phyloP scores from a whole-genome alignment of 2,888 invertebrate genomes.

The Pollenia labialis region DNA sequence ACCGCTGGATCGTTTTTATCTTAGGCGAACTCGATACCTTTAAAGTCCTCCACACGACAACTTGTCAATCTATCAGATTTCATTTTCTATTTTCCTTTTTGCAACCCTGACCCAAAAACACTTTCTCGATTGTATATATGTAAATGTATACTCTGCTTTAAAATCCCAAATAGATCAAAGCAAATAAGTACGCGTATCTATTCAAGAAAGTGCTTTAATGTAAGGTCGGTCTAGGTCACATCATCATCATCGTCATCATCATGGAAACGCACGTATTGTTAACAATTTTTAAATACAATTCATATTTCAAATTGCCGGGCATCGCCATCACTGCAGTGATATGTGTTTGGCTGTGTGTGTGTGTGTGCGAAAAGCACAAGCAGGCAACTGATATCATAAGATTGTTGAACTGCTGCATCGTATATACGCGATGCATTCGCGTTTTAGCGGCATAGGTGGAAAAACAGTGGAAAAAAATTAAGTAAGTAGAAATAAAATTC shows the following conservation, averaged over 20 bases:
- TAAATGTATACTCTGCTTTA: background rate
- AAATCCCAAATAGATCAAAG: slow-evolving; percentile 21
- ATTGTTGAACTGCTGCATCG: slow-evolving; percentile 49
- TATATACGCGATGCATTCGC: background rate
- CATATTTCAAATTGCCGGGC: slow-evolving; percentile 66
- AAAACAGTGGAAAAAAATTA: slow-evolving; percentile 23
- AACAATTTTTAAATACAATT: slow-evolving; percentile 64
- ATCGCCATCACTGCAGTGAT: slow-evolving; percentile 17
- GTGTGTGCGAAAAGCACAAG: slow-evolving; percentile 14
- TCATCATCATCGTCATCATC: slow-evolving; percentile 37
- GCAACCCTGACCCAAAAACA: slow-evolving; percentile 21
- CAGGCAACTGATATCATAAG: slow-evolving; percentile 44
- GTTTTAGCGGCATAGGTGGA: slow-evolving; percentile 30
- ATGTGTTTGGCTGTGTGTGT: background rate
- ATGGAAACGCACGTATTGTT: slow-evolving; percentile 65
- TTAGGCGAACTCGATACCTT: no score
- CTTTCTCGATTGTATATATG: background rate
- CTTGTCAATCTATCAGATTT: no score
- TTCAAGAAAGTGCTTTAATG: slow-evolving; percentile 42
- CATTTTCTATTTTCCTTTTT: background rate
- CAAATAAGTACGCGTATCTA: slow-evolving; percentile 22
- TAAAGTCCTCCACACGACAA: no score
- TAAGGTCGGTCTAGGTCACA: slow-evolving; percentile 72
- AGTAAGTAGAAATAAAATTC: slow-evolving; percentile 36
- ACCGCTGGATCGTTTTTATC: no score